These are phyloP conservation scores for Tinamus major DNA, from an alignment of 2,797 vertebrate species.

Conservation along the genomic window DNA sequence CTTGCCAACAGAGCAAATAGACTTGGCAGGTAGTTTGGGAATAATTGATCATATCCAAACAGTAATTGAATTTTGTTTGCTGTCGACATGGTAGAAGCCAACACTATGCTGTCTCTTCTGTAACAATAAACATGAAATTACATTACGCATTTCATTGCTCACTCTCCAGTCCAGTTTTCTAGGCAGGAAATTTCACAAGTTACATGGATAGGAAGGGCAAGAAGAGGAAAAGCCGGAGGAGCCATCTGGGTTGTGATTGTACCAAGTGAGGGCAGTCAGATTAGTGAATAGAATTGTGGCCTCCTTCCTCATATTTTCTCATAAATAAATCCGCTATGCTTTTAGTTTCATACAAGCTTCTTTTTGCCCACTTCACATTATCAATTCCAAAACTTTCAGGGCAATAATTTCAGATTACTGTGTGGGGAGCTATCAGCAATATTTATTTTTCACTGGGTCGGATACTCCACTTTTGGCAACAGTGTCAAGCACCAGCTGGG, in stretches of 20 bases:
- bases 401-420: slow-evolving; percentile 7
- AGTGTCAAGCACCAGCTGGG: slow-evolving; percentile 24
- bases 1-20: slow-evolving; percentile 53
- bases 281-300: background rate
- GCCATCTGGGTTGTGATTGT: background rate
- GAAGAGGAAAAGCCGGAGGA: background rate
- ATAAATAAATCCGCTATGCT: background rate
- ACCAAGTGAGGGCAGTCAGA: background rate
- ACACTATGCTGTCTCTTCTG: slow-evolving; percentile 1
- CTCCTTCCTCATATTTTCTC: background rate
- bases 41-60: slow-evolving; percentile 68
- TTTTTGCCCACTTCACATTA: background rate
- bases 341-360: background rate
- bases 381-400: background rate
- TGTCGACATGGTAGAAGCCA: slow-evolving; percentile 19
- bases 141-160: slow-evolving; percentile 11
- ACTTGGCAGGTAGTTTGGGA: slow-evolving; percentile 54
- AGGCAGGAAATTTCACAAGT: background rate
- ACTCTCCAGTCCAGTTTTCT: background rate
- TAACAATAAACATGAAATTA: slow-evolving; percentile 27
- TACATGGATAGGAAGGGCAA: background rate
- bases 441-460: slow-evolving; percentile 42
- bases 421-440: background rate
- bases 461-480: slow-evolving; percentile 14
- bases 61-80: slow-evolving; percentile 68